Conservation (phyloP, 2,797 vertebrate genomes). For the Eremophila alpestris region DNA sequence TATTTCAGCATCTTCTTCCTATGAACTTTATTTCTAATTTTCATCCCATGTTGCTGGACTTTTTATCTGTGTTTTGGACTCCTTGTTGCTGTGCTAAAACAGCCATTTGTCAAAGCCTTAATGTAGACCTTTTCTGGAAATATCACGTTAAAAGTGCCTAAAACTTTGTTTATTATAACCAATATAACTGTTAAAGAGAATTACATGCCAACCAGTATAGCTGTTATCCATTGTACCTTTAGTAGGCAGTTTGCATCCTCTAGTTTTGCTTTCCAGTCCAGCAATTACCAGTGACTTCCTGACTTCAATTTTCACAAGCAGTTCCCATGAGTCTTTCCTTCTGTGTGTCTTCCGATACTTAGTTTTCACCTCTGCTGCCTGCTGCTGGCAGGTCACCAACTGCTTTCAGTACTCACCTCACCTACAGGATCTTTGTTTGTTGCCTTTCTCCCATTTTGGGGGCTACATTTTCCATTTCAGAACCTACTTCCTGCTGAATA, state of each 20-base stretch:
- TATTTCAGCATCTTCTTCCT: not conserved
- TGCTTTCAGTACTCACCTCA: not conserved
- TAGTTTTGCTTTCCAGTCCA: not conserved
- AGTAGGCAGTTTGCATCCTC: not conserved
- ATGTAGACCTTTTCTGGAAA: not conserved
- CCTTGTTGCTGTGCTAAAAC: not conserved
- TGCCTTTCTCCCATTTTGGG: not conserved
- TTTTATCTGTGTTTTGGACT: accelerated
- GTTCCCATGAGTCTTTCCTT: not conserved
- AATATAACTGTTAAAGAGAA: not conserved
- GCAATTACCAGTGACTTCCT: not conserved
- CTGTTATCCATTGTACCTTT: not conserved
- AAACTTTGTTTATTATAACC: not conserved
- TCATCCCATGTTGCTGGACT: not conserved
- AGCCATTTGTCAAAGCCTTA: not conserved
- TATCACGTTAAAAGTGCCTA: not conserved
- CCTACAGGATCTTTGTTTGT: not conserved
- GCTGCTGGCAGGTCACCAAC: not conserved
- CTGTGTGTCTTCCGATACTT: not conserved
- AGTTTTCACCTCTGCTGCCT: not conserved
- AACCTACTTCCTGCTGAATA: not conserved
- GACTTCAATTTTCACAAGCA: not conserved
- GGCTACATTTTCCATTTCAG: not conserved
- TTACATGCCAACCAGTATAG: not conserved
- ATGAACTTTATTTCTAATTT: not conserved